phyloP scores from a whole-genome alignment of 2,797 vertebrate species.

The Sciurus carolinensis region DNA sequence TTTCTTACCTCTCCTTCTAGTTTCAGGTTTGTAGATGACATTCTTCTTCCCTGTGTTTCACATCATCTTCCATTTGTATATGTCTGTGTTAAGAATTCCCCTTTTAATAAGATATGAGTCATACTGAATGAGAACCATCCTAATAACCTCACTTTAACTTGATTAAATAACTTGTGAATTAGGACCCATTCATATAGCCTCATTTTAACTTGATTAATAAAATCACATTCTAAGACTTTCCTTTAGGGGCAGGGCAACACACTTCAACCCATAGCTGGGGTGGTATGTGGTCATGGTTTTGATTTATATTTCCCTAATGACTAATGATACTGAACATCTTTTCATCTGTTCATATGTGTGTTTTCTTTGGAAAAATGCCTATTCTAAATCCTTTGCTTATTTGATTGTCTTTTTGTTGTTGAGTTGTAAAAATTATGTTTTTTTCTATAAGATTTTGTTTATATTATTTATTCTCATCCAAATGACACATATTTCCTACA shows the following conservation, averaged over 20 bases:
- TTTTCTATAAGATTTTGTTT: background rate
- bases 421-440: background rate
- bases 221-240: background rate
- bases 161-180: too few species aligned
- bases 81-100: background rate
- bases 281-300: background rate
- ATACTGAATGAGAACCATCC: too few species aligned
- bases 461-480: background rate
- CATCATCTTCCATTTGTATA: background rate
- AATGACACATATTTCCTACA: background rate
- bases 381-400: background rate
- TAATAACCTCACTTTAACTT: too few species aligned
- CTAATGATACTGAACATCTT: background rate
- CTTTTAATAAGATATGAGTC: background rate
- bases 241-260: background rate
- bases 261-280: background rate
- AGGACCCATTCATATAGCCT: too few species aligned
- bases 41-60: background rate
- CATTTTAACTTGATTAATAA: too few species aligned
- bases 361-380: background rate
- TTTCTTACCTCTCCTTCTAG: background rate
- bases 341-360: too few species aligned
- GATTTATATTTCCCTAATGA: background rate
- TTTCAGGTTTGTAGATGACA: background rate
- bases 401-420: background rate